A percentile compares a stretch with the other conserved stretches of the same genome.
These are phyloP conservation scores for Campylomormyrus tamandua DNA, from an alignment of 2,113 vertebrate genomes.

Conservation along the genomic window DNA sequence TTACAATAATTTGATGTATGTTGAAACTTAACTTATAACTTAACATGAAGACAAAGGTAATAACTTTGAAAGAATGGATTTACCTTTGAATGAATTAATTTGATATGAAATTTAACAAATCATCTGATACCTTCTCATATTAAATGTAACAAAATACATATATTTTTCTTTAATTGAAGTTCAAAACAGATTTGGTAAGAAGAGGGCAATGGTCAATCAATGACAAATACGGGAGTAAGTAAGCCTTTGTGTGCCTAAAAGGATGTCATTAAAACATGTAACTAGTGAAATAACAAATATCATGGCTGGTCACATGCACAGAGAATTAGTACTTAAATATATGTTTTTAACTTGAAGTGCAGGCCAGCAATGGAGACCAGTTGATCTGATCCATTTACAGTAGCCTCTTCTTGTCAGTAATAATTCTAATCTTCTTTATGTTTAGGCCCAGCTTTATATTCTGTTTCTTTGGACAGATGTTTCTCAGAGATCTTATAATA, in stretches of 20 bases:
- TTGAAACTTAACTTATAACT: not conserved
- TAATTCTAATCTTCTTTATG: not conserved
- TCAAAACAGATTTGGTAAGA: not conserved
- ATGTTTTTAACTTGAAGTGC: not conserved
- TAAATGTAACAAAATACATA: not conserved
- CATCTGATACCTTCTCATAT: not conserved
- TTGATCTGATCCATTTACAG: not conserved
- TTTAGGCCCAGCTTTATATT: not conserved
- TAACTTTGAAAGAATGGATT: not conserved
- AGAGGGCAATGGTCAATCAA: not conserved
- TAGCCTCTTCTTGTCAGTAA: not conserved
- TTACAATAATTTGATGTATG: not conserved
- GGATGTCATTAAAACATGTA: not conserved
- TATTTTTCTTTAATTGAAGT: not conserved
- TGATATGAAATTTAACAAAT: not conserved
- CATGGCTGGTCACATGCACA: not conserved
- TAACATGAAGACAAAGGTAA: not conserved
- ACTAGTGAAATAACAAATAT: not conserved
- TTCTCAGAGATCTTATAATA: not conserved
- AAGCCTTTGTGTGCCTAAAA: not conserved
- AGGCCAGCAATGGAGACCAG: not conserved
- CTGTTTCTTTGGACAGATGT: not conserved
- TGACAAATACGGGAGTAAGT: not conserved
- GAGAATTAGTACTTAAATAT: not conserved
- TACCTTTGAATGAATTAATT: not conserved